Evolutionary conservation across 2,797 vertebrate genomes (phyloP).

Genomic region (Melopsittacus undulatus): DNA sequence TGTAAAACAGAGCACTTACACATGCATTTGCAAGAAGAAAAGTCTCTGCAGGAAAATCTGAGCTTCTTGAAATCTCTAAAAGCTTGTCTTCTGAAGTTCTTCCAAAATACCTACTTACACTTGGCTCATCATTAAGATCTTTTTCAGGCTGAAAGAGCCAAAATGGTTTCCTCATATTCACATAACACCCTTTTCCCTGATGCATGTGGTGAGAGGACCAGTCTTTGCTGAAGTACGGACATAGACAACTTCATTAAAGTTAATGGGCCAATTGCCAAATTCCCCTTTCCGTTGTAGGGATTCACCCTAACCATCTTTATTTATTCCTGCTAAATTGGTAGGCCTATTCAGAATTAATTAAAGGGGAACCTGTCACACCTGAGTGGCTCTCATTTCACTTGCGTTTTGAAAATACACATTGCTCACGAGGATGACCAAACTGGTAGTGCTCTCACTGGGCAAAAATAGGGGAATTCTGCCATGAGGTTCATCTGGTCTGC

Average conservation of each 20-base stretch:
- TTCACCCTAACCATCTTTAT: not conserved
- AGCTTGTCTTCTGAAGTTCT: not conserved
- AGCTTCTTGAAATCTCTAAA: conserved; percentile 1
- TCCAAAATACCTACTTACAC: not conserved
- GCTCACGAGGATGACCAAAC: not conserved
- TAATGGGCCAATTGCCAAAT: not conserved
- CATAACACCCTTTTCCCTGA: not conserved
- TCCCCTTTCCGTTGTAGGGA: not conserved
- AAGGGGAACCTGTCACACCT: not conserved
- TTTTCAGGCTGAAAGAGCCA: not conserved
- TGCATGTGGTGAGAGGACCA: not conserved
- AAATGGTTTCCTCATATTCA: not conserved
- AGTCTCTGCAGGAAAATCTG: not conserved
- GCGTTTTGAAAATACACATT: not conserved
- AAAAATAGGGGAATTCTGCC: not conserved
- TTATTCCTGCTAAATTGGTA: not conserved
- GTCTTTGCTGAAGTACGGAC: not conserved
- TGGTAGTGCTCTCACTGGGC: not conserved
- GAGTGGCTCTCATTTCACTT: not conserved
- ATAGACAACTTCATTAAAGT: not conserved
- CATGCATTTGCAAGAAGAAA: not conserved
- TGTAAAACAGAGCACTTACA: not conserved
- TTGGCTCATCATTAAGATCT: not conserved
- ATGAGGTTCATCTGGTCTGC: not conserved
- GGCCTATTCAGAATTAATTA: not conserved